Conservation (phyloP, 2,888 invertebrate genomes). For the Phortica magna region DNA sequence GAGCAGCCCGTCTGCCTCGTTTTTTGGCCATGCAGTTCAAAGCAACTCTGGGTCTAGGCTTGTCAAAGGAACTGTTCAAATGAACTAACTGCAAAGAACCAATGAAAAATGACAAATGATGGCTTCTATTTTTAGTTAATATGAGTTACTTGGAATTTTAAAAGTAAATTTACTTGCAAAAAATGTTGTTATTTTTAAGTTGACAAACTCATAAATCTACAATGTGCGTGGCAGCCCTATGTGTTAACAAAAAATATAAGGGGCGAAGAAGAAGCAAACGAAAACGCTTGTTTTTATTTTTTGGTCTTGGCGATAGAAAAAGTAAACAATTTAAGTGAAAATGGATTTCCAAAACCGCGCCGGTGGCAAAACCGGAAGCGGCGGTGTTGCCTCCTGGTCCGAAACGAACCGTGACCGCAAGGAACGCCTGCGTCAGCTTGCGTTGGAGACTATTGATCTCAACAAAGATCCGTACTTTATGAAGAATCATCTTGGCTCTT, state of each 20-base stretch:
- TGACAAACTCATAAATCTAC: too few relatives aligned
- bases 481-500: constrained; percentile 99
- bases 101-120: too few relatives aligned
- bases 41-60: too few relatives aligned
- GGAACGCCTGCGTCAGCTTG: constrained; percentile 96
- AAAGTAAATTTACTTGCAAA: too few relatives aligned
- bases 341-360: constrained; percentile 99
- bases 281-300: background rate
- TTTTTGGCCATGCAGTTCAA: too few relatives aligned
- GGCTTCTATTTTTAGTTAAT: too few relatives aligned
- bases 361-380: constrained; percentile 99
- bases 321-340: constrained; percentile 1
- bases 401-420: constrained; percentile 98
- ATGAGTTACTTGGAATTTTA: too few relatives aligned
- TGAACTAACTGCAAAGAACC: too few relatives aligned
- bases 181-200: too few relatives aligned
- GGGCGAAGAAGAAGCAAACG: background rate
- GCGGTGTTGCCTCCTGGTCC: constrained; percentile 99
- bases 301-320: background rate
- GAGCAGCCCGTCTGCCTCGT: too few relatives aligned
- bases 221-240: too few relatives aligned
- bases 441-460: constrained; percentile 98
- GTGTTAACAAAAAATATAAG: background rate
- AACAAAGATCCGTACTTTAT: constrained; percentile 99
- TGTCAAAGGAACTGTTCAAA: too few relatives aligned